Percentiles rank a stretch among this genome's conserved stretches.
These are phyloP conservation scores for Tetrax tetrax DNA, from an alignment of 2,113 vertebrate genomes.

Conservation along the genomic window DNA sequence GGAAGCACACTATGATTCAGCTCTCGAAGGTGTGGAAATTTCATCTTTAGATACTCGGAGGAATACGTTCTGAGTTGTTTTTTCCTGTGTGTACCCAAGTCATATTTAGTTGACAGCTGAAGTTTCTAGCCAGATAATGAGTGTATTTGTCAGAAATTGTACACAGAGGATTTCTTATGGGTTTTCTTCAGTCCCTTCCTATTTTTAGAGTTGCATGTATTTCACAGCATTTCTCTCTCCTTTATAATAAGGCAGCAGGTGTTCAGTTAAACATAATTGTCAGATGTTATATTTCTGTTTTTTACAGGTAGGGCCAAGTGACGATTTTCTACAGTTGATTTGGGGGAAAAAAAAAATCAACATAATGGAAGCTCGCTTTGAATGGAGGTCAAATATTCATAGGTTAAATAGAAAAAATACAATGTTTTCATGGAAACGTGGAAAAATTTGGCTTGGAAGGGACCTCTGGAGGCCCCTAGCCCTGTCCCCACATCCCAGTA, in stretches of 20 bases:
- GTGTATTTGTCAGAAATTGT: neutral
- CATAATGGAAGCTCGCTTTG: neutral
- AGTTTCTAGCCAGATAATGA: neutral
- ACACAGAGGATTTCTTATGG: neutral
- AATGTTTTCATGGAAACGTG: neutral
- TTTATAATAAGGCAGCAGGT: neutral
- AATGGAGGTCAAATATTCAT: neutral
- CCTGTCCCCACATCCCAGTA: neutral
- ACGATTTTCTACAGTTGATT: neutral
- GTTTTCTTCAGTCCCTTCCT: neutral
- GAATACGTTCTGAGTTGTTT: neutral
- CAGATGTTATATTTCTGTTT: neutral
- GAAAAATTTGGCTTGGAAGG: neutral
- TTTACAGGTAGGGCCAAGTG: neutral
- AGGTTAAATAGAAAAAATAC: neutral
- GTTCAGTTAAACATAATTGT: neutral
- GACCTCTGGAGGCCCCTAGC: neutral
- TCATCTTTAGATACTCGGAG: neutral
- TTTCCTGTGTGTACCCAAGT: slow-evolving; percentile 3
- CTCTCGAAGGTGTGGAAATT: neutral
- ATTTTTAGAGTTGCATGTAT: neutral
- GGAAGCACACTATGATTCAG: slow-evolving; percentile 7
- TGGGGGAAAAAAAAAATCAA: neutral
- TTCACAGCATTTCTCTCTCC: neutral
- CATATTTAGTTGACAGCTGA: neutral